Base-by-base conservation (phyloP, 2,888 invertebrate species). In the Lasius fuliginosus region DNA sequence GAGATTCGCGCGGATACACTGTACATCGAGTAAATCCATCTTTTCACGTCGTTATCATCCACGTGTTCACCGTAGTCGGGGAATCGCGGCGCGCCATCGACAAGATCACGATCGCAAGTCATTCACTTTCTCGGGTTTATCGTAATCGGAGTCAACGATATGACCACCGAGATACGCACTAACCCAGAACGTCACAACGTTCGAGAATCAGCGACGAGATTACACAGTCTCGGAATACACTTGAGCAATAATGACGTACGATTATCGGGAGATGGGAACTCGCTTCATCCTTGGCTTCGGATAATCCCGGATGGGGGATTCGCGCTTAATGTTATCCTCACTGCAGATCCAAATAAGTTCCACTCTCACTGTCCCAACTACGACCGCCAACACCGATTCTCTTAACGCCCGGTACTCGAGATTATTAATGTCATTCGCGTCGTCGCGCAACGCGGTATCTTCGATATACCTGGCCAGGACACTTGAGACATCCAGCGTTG, bases 11-110 rank as follows among this genome's bases (percentile, higher is more conserved):
- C 23, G 23, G 23, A 42, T 33, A 36, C 69, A 42, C 56, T 42
- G 56, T 36, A 8, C 56, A 58, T 9, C 23, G 30, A 40, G 15
- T 18, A 42, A 69, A 27, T 69, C 42, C 79, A 79, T 79, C 71
- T 33, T 23, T 71, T 12, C 71, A n/a, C 36, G 12, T 68, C 30
- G 40, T n/a, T 58, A 18, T 58, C 49, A 33, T 30, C 9, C 15
- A 5, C 69, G 30, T 12, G 76, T 81, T 86, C 89, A 89, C 84
- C 56, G 89, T 85, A 87, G 81, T 82, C 42, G 36, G 9, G 11
- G 60, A 74, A 56, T 58, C 69, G 18, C 60, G 60, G 12, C 49
- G 67, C 65, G n/a, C 12, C 74, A 23, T 33, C 65, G 33, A 68
- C 46, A 65, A 73, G 64, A 58, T 86, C 69, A 23, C 76, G 18